Conservation (phyloP, 1,140 invertebrate genomes). For the Dendrolimus punctatus region DNA sequence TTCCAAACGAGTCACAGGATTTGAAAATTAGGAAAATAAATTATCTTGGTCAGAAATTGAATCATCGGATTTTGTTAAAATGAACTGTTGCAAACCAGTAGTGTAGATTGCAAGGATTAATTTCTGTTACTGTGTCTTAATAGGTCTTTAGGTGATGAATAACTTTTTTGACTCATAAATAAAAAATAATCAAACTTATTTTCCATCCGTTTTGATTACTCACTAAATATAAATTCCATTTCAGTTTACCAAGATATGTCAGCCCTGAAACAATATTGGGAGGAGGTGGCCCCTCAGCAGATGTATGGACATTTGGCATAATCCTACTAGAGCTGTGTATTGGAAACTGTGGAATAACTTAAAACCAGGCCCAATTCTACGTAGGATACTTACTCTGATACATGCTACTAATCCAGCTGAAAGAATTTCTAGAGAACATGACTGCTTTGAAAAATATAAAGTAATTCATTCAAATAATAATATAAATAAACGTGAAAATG, state of each 20-base stretch:
- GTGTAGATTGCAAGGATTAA: too few relatives aligned
- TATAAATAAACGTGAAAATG: too few relatives aligned
- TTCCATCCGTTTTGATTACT: too few relatives aligned
- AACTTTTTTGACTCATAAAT: too few relatives aligned
- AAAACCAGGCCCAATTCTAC: constrained; percentile 80
- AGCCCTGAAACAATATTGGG: constrained; percentile 88
- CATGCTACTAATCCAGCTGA: constrained; percentile 79
- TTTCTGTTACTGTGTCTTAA: too few relatives aligned
- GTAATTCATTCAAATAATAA: constrained; percentile 45
- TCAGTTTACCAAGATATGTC: constrained; percentile 83
- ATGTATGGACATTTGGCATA: constrained; percentile 94
- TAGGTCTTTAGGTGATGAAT: too few relatives aligned
- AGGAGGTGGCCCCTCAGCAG: constrained; percentile 80
- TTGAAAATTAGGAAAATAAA: too few relatives aligned
- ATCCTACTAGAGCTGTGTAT: constrained; percentile 86
- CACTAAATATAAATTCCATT: constrained; percentile 15
- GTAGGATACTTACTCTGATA: constrained; percentile 82
- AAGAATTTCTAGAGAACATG: constrained; percentile 83
- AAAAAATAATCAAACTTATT: too few relatives aligned
- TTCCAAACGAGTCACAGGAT: too few relatives aligned
- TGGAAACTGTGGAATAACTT: constrained; percentile 79
- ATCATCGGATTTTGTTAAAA: too few relatives aligned
- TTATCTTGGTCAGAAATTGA: too few relatives aligned
- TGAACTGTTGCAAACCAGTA: too few relatives aligned
- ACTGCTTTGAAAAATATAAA: constrained; percentile 77